Base-by-base conservation (phyloP, 2,113 vertebrate genomes). In the Apodemus speciosus region DNA sequence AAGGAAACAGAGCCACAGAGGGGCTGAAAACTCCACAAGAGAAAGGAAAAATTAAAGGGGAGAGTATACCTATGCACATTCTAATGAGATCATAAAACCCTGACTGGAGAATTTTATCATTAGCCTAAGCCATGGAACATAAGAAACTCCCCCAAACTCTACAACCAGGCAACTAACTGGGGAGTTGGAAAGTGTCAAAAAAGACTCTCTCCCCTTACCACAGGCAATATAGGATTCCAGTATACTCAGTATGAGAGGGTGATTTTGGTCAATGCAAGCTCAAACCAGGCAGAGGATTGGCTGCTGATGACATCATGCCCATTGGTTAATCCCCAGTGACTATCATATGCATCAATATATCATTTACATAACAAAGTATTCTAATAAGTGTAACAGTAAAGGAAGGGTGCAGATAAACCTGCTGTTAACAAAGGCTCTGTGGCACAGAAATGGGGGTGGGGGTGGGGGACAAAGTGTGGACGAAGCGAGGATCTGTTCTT, bases 261-360 rank as follows among this genome's bases (percentile, higher is more conserved):
- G 90, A 96, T 69, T 97, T 97, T 96, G 96, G 95, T 97, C 96
- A 95, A 85, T 75, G 88, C 16, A 18, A 87, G 94, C 84, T 96
- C 96, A 92, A 97, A 96, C 81, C 92, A 95, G 97, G 58, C 56
- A 80, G 95, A 95, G 92, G 96, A 98, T 97, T 98, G 98, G 98
- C 96, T 97, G 91, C 38, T 32, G 89, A 92, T 98, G 97, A 98
- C 95, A 97, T 98, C 98, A 98, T 97, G 88, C 27, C 94, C 96
- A 4, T n/a, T 93, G 85, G 96, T 97, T 97, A 97, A 96, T 96
- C 96, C 96, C 97, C 66, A 51, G 86, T 69, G 96, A 94, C 94
- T 92, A 98, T 85, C 95, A 72, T 46, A 1, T 72, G 1, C n/a
- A 95, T 94, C 90, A 21, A 88, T 92, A 90, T 76, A 88, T 84